phyloP scores from a whole-genome alignment of 2,797 vertebrate species.

The Gymnothorax reevesii region DNA sequence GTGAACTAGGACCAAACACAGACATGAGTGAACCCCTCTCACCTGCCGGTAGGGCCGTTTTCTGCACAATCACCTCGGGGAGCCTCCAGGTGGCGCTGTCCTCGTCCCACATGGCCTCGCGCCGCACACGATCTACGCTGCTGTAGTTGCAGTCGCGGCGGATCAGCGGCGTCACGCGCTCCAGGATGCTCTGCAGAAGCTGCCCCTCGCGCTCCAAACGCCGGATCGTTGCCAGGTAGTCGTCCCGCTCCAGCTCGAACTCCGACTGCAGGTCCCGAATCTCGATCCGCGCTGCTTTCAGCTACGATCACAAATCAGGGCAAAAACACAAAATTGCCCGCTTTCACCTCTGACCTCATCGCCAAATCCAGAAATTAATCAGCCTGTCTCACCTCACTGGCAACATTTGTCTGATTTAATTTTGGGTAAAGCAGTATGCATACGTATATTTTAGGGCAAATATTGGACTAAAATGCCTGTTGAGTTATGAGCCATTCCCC shows the following conservation, averaged over 20 bases:
- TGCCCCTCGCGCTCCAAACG: slow-evolving; percentile 77
- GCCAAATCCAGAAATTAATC: too few relatives aligned
- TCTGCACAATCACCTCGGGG: slow-evolving; percentile 78
- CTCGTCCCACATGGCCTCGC: slow-evolving; percentile 82
- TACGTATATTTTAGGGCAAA: too few relatives aligned
- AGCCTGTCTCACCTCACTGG: too few relatives aligned
- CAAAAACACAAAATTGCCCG: too few relatives aligned
- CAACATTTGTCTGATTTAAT: too few relatives aligned
- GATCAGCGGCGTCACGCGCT: slow-evolving; percentile 79
- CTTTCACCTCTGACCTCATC: too few relatives aligned
- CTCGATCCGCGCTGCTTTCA: slow-evolving; percentile 81
- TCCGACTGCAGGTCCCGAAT: slow-evolving; percentile 86
- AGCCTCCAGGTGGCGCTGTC: slow-evolving; percentile 80
- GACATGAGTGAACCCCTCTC: slow-evolving; percentile 23
- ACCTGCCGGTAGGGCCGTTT: slow-evolving; percentile 83
- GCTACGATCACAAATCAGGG: slow-evolving; percentile 60
- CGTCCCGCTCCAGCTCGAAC: slow-evolving; percentile 83
- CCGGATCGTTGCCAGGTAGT: slow-evolving; percentile 80
- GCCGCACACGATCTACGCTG: slow-evolving; percentile 78
- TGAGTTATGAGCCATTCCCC: too few relatives aligned
- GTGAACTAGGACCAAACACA: too few relatives aligned
- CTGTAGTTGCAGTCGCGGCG: slow-evolving; percentile 86
- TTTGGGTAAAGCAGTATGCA: too few relatives aligned
- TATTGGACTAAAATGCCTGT: too few relatives aligned
- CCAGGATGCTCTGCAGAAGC: slow-evolving; percentile 80